A percentile compares a stretch with the other conserved stretches of the same genome.
Conservation (phyloP, 2,888 invertebrate genomes). For the Sceliomorpha sp. region DNA sequence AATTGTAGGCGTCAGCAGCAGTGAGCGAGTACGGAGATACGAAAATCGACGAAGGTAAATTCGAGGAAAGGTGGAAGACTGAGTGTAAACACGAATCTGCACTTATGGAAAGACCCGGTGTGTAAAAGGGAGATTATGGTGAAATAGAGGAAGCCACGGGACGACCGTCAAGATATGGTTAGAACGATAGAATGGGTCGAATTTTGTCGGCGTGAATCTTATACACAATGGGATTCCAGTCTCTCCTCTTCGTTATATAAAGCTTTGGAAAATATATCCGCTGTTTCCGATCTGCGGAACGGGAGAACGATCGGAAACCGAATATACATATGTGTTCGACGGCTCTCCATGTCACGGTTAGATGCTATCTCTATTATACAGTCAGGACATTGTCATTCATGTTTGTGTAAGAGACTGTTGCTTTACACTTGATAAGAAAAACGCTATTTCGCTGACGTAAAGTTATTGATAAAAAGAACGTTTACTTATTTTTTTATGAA, state of each 20-base stretch:
- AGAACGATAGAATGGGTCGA: conserved; percentile 51
- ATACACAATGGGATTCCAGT: conserved; percentile 45
- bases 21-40: conserved; percentile 10
- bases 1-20: conserved; percentile 2
- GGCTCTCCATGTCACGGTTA: conserved; percentile 13
- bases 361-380: conserved; percentile 47
- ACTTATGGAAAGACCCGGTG: conserved; percentile 60
- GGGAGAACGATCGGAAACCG: conserved; percentile 49
- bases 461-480: not conserved
- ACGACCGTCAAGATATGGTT: conserved; percentile 46
- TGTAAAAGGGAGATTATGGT: conserved; percentile 57
- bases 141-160: conserved; percentile 42
- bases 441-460: conserved; percentile 7
- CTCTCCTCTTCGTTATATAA: conserved; percentile 49
- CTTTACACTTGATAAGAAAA: conserved; percentile 2
- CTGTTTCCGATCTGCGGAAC: conserved; percentile 30
- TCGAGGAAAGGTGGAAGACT: conserved; percentile 47
- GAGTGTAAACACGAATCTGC: conserved; percentile 70
- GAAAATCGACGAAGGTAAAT: conserved; percentile 40
- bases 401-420: conserved; percentile 31
- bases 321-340: conserved; percentile 50
- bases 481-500: not conserved
- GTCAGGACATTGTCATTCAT: conserved; percentile 47
- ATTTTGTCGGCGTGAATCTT: conserved; percentile 55
- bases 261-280: conserved; percentile 49